Conservation (phyloP, 1,140 invertebrate genomes). For the Rhysida immarginata region DNA sequence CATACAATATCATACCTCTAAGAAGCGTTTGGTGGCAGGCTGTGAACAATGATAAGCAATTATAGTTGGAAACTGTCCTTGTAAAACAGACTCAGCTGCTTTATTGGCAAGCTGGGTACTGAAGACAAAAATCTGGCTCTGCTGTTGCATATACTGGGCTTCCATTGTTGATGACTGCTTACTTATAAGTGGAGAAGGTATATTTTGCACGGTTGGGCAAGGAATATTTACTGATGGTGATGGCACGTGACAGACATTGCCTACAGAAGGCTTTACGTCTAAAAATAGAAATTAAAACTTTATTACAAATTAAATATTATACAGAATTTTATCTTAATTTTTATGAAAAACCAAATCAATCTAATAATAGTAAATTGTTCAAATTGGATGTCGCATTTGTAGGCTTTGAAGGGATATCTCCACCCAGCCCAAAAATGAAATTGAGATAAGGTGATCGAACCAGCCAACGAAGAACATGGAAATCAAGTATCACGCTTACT, state of each 20-base stretch:
- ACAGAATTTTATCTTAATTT: too few species aligned
- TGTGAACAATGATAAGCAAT: slow-evolving; percentile 91
- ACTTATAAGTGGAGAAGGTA: slow-evolving; percentile 57
- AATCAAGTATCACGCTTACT: too few species aligned
- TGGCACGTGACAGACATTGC: slow-evolving; percentile 8
- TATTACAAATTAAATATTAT: too few species aligned
- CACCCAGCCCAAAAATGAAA: too few species aligned
- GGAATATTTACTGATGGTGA: slow-evolving; percentile 3
- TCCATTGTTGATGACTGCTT: slow-evolving; percentile 64
- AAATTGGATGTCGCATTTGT: too few species aligned
- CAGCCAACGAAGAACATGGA: too few species aligned
- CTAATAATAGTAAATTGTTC: too few species aligned
- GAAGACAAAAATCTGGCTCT: slow-evolving; percentile 97
- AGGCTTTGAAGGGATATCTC: too few species aligned
- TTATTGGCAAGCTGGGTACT: slow-evolving; percentile 85
- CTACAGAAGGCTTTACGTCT: neutral
- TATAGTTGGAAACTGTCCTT: slow-evolving; percentile 76
- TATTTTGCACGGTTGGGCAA: slow-evolving; percentile 38
- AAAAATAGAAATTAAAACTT: too few species aligned
- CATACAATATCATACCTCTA: slow-evolving; percentile 55
- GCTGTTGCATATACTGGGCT: slow-evolving; percentile 79
- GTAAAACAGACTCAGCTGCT: slow-evolving; percentile 76
- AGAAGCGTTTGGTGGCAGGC: slow-evolving; percentile 82
- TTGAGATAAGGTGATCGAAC: too few species aligned
- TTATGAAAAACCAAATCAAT: too few species aligned